Percentiles rank a stretch among this genome's conserved stretches.
These are phyloP conservation scores for Otis tarda DNA, from an alignment of 2,113 vertebrate species.

Conservation along the genomic window DNA sequence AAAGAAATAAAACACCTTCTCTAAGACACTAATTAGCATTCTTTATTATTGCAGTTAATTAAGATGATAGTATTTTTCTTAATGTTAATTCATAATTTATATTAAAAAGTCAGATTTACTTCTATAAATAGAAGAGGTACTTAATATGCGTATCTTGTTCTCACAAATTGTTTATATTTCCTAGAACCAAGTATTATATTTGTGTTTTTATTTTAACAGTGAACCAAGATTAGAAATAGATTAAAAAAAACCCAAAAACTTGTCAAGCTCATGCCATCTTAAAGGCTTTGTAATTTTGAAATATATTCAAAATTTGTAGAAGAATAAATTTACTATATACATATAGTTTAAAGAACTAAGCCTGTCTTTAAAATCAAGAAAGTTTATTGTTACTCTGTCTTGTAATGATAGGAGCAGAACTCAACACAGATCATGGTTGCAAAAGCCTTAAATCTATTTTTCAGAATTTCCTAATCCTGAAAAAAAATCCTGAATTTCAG, in stretches of 20 bases:
- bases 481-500: not conserved
- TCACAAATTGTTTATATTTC: not conserved
- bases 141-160: not conserved
- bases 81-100: slow-evolving; percentile 32
- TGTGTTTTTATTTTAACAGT: not conserved
- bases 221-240: not conserved
- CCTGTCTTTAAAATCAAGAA: not conserved
- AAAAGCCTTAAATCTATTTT: not conserved
- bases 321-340: not conserved
- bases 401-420: not conserved
- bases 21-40: slow-evolving; percentile 68
- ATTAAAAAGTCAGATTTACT: not conserved
- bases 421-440: not conserved
- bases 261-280: not conserved
- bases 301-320: not conserved
- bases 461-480: no score
- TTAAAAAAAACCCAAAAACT: not conserved
- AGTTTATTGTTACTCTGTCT: not conserved
- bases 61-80: slow-evolving; percentile 39
- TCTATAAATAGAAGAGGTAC: not conserved
- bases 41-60: slow-evolving; percentile 60
- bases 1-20: slow-evolving; percentile 65
- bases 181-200: not conserved
- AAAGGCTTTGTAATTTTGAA: not conserved
- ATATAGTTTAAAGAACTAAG: not conserved